Percentiles rank a stretch among this genome's conserved stretches.
Conservation (phyloP, 2,888 invertebrate genomes). For the Agrotis exclamationis region DNA sequence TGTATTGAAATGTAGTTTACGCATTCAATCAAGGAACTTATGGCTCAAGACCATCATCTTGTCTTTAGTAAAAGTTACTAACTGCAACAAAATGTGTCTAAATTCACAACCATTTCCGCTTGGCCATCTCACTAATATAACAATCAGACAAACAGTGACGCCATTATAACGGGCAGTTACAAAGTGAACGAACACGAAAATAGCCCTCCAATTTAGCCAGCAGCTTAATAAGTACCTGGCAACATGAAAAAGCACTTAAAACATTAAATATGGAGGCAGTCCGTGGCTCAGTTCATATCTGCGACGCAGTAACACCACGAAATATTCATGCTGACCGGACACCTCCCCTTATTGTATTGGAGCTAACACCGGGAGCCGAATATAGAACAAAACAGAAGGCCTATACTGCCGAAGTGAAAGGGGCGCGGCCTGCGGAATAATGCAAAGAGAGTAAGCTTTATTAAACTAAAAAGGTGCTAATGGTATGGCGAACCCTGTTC, state of each 20-base stretch:
- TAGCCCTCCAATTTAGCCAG: slow-evolving; percentile 61
- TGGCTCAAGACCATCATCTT: too few relatives aligned
- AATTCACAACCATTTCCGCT: not conserved
- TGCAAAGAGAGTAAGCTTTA: too few relatives aligned
- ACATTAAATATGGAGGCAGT: slow-evolving; percentile 85
- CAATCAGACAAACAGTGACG: slow-evolving; percentile 50
- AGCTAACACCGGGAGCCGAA: slow-evolving; percentile 53
- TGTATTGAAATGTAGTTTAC: too few relatives aligned
- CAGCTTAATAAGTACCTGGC: slow-evolving; percentile 66
- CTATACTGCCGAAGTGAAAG: too few relatives aligned
- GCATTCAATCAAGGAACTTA: too few relatives aligned
- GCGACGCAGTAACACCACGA: slow-evolving; percentile 57
- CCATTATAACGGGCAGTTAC: slow-evolving; percentile 50
- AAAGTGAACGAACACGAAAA: slow-evolving; percentile 62
- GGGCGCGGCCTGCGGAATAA: too few relatives aligned
- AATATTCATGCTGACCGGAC: slow-evolving; percentile 73
- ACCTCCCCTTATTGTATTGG: slow-evolving; percentile 58
- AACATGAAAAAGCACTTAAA: slow-evolving; percentile 85
- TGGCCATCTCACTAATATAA: slow-evolving; percentile 31
- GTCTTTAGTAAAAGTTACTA: not conserved
- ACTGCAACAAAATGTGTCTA: not conserved
- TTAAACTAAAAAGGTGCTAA: too few relatives aligned
- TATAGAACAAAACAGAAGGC: slow-evolving; percentile 7
- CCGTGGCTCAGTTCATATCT: slow-evolving; percentile 75
- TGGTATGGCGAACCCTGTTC: too few relatives aligned